Conservation (phyloP, 2,113 vertebrate species). For the Pandion haliaetus region DNA sequence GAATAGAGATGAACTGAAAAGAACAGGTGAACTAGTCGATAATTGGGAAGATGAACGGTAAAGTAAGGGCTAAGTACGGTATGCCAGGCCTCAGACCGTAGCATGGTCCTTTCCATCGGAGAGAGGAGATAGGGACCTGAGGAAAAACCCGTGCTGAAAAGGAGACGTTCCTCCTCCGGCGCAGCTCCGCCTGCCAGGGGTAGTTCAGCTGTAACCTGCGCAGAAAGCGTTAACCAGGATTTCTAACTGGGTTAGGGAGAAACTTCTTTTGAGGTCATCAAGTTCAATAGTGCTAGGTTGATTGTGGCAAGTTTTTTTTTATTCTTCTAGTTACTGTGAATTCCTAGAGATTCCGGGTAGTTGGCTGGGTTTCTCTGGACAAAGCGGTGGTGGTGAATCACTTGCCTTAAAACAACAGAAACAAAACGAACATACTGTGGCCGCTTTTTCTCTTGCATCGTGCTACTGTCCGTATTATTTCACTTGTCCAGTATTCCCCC, state of each 20-base stretch:
- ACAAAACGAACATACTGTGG: background rate
- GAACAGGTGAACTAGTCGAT: background rate
- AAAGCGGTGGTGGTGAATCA: background rate
- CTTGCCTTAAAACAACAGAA: background rate
- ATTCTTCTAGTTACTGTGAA: background rate
- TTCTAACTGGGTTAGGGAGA: background rate
- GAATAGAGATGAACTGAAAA: background rate
- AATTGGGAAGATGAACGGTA: accelerated
- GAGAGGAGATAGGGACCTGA: background rate
- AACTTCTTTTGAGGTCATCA: background rate
- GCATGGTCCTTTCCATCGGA: accelerated
- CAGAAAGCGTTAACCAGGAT: background rate
- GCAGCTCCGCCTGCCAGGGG: accelerated
- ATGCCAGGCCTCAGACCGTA: accelerated
- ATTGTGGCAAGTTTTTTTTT: background rate
- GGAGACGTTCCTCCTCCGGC: accelerated
- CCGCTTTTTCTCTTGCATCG: background rate
- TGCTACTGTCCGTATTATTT: background rate
- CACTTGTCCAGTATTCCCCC: background rate
- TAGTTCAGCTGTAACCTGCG: background rate
- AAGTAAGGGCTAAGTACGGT: accelerated
- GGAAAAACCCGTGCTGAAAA: accelerated
- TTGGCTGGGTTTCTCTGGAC: conserved; percentile 5
- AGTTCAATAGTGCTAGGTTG: background rate
- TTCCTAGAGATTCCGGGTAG: background rate